Evolutionary conservation across 2,888 invertebrate genomes (phyloP).

Genomic region (Mongoloraphidia duomilia): DNA sequence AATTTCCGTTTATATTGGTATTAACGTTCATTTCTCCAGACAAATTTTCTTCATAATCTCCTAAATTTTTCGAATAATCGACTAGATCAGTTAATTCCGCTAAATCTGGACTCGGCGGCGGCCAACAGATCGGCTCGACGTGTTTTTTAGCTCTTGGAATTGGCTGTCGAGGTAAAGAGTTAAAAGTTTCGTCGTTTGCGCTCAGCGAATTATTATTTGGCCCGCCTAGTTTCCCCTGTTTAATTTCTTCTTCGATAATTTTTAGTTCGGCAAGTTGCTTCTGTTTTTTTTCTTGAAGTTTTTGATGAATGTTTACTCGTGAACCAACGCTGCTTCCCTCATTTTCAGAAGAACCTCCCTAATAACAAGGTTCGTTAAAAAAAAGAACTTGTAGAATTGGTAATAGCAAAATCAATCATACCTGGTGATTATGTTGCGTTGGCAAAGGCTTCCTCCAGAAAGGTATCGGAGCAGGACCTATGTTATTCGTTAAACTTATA

Average conservation of each 20-base stretch:
- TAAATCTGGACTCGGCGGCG: constrained; percentile 22
- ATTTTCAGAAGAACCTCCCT: constrained; percentile 57
- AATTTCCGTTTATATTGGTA: constrained; percentile 8
- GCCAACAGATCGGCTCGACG: constrained; percentile 38
- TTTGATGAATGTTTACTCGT: constrained; percentile 72
- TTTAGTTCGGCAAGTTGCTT: constrained; percentile 72
- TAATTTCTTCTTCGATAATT: constrained; percentile 75
- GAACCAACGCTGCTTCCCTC: constrained; percentile 61
- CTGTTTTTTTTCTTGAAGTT: constrained; percentile 75
- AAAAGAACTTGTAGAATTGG: neutral
- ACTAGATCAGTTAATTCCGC: constrained; percentile 9
- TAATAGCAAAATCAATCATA: constrained; percentile 12
- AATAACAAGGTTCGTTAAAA: constrained; percentile 10
- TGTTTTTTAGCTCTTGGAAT: constrained; percentile 58
- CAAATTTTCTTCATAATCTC: constrained; percentile 7
- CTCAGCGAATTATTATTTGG: constrained; percentile 35
- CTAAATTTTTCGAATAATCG: constrained; percentile 5
- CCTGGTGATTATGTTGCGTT: constrained; percentile 33
- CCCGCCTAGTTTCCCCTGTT: constrained; percentile 59
- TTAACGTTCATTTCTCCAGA: neutral
- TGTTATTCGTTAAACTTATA: constrained; percentile 16
- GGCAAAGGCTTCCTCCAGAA: constrained; percentile 64
- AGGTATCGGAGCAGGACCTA: constrained; percentile 40
- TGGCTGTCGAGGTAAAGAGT: constrained; percentile 39
- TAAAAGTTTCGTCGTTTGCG: constrained; percentile 35